These are phyloP conservation scores for Pelobates cultripes DNA, from an alignment of 2,797 vertebrate genomes.

Conservation along the genomic window DNA sequence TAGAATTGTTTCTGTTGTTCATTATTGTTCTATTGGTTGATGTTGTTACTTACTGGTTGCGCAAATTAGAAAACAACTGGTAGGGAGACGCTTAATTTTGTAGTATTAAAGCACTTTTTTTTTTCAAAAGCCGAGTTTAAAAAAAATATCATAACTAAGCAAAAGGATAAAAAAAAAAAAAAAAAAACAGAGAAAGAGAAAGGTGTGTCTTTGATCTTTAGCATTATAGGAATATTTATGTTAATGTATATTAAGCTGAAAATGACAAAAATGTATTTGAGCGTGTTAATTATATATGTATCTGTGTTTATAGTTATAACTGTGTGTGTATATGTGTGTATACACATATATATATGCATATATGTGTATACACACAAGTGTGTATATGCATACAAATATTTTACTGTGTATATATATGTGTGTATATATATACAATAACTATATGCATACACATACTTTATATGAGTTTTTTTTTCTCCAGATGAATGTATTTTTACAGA, in stretches of 20 bases:
- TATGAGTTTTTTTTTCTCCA: slow-evolving; percentile 76
- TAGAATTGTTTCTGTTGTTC: slow-evolving; percentile 14
- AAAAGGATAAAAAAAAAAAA: slow-evolving; percentile 40
- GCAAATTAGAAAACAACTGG: slow-evolving; percentile 80
- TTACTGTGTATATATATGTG: slow-evolving; percentile 58
- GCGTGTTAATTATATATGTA: slow-evolving; percentile 64
- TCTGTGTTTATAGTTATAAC: slow-evolving; percentile 71
- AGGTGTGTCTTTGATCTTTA: slow-evolving; percentile 82
- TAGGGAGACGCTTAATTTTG: slow-evolving; percentile 80
- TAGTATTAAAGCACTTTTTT: slow-evolving; percentile 88
- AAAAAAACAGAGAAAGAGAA: slow-evolving; percentile 60
- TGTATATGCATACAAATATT: slow-evolving; percentile 74
- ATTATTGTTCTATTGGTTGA: slow-evolving; percentile 50
- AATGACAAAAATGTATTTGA: slow-evolving; percentile 81
- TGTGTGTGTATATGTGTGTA: slow-evolving; percentile 60
- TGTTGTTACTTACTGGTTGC: slow-evolving; percentile 80
- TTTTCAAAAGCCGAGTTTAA: slow-evolving; percentile 76
- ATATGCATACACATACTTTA: slow-evolving; percentile 55
- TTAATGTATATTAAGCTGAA: slow-evolving; percentile 86
- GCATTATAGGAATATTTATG: slow-evolving; percentile 89
- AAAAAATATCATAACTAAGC: slow-evolving; percentile 13
- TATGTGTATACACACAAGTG: slow-evolving; percentile 40
- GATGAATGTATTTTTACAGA: slow-evolving; percentile 93
- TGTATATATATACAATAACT: slow-evolving; percentile 66
- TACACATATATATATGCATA: slow-evolving; percentile 62